Evolutionary conservation across 2,113 vertebrate genomes (phyloP).

Genomic region (Drymodes brunneopygia): DNA sequence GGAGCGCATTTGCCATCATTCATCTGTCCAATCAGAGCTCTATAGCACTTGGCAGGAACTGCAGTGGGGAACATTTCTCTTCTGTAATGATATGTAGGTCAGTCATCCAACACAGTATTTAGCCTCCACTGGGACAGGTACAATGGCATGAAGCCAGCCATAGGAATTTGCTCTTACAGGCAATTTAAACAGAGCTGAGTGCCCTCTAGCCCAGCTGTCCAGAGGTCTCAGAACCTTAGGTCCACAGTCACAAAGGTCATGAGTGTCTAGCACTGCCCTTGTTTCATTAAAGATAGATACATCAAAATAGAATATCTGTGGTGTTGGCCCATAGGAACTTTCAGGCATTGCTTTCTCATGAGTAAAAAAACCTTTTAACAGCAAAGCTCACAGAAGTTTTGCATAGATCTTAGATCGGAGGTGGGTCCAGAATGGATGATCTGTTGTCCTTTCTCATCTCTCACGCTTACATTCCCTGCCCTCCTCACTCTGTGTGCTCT

Average conservation of each 20-base stretch:
- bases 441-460: not conserved
- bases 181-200: not conserved
- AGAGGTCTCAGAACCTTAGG: not conserved
- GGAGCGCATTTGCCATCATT: slow-evolving; percentile 25
- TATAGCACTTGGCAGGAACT: slow-evolving; percentile 38
- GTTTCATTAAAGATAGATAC: not conserved
- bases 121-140: slow-evolving; percentile 34
- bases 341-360: not conserved
- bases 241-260: not conserved
- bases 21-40: slow-evolving; percentile 46
- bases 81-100: slow-evolving; percentile 58
- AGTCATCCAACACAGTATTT: slow-evolving; percentile 31
- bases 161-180: not conserved
- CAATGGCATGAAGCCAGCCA: not conserved
- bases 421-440: not conserved
- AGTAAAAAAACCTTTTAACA: not conserved
- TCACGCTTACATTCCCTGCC: not conserved
- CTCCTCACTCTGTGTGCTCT: not conserved
- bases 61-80: slow-evolving; percentile 20
- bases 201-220: not conserved
- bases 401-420: not conserved
- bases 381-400: not conserved
- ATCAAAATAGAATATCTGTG: not conserved
- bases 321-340: not conserved
- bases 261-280: not conserved